phyloP scores from a whole-genome alignment of 1,140 invertebrate species.

The Sweltsa coloradensis region DNA sequence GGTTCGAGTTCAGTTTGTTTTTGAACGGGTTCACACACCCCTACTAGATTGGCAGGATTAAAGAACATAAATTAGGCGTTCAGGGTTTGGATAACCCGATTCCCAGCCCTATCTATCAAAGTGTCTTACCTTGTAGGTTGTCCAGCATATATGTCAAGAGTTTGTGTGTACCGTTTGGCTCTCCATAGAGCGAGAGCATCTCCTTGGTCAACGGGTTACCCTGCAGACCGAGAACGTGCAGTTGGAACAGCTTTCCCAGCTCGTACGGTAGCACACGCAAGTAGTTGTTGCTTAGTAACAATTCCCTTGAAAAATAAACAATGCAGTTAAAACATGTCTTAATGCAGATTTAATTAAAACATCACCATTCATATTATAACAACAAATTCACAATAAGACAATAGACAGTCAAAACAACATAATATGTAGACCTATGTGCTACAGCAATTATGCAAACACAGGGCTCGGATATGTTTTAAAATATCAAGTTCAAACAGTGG shows the following conservation, averaged over 20 bases:
- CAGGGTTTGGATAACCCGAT: too few species aligned
- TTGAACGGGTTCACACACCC: too few species aligned
- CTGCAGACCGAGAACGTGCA: constrained; percentile 78
- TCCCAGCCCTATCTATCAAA: too few species aligned
- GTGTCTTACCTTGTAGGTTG: constrained; percentile 75
- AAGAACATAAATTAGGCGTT: too few species aligned
- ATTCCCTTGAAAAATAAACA: constrained; percentile 56
- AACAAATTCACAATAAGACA: constrained; percentile 4
- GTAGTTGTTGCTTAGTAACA: constrained; percentile 88
- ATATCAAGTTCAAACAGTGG: too few species aligned
- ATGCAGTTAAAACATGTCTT: not conserved
- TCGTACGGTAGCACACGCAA: constrained; percentile 89
- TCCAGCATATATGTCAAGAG: constrained; percentile 88
- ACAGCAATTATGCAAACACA: too few species aligned
- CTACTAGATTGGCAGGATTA: too few species aligned
- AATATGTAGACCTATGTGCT: too few species aligned
- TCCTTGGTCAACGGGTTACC: constrained; percentile 92
- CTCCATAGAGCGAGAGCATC: constrained; percentile 80
- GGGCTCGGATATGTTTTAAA: too few species aligned
- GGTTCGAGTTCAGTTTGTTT: too few species aligned
- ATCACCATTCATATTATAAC: constrained; percentile 5
- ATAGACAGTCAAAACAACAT: not conserved
- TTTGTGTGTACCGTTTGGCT: constrained; percentile 86
- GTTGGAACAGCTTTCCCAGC: constrained; percentile 93
- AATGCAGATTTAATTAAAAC: not conserved